phyloP scores from a whole-genome alignment of 2,888 invertebrate species.

The Drosophila borborema region DNA sequence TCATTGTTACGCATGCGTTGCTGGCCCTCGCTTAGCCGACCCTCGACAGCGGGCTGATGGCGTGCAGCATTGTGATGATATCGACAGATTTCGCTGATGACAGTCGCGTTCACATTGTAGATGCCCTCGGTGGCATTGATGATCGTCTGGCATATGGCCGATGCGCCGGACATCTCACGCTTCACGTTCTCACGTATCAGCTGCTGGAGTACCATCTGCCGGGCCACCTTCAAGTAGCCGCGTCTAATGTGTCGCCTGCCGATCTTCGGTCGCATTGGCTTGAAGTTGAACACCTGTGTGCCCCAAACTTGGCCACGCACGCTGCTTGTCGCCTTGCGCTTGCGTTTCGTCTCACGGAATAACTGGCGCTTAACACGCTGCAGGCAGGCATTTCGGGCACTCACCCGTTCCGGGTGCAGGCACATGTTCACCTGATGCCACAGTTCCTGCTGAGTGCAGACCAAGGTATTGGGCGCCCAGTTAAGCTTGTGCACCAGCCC shows the following conservation, averaged over 20 bases:
- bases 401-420: constrained; percentile 46
- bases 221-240: constrained; percentile 56
- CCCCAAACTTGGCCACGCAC: constrained; percentile 41
- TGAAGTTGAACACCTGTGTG: constrained; percentile 54
- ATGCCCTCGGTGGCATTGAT: constrained; percentile 50
- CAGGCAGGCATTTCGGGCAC: constrained; percentile 22
- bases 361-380: constrained; percentile 71
- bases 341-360: constrained; percentile 52
- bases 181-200: constrained; percentile 53
- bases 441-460: constrained; percentile 38
- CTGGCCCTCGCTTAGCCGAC: constrained; percentile 36
- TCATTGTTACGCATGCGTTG: constrained; percentile 45
- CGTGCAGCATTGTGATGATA: constrained; percentile 62
- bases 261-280: constrained; percentile 50
- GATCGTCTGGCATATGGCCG: constrained; percentile 29
- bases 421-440: constrained; percentile 64
- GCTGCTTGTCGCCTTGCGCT: constrained; percentile 51
- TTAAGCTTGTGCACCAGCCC: constrained; percentile 48
- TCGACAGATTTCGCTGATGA: constrained; percentile 57
- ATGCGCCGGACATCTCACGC: constrained; percentile 32
- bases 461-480: constrained; percentile 39
- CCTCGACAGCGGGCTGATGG: constrained; percentile 43
- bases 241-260: constrained; percentile 52
- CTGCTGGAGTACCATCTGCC: constrained; percentile 31
- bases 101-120: constrained; percentile 47